Percentiles rank a stretch among this genome's conserved stretches.
These are phyloP conservation scores for Ophonus ardosiacus DNA, from an alignment of 2,888 invertebrate species.

Conservation along the genomic window DNA sequence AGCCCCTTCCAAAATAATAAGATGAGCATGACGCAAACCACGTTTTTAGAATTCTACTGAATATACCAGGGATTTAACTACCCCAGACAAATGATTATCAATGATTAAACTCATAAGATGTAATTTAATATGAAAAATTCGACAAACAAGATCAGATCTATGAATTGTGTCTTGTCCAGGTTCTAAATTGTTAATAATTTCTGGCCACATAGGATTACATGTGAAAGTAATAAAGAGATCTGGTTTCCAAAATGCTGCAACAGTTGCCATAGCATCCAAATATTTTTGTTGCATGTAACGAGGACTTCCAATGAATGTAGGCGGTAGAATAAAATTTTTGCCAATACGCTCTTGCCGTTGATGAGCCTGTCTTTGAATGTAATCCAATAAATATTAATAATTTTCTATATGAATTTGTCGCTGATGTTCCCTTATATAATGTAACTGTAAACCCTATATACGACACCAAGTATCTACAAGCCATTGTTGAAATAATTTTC, in stretches of 20 bases:
- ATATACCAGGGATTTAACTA: conserved; percentile 67
- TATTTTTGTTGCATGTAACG: conserved; percentile 72
- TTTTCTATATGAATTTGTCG: not conserved
- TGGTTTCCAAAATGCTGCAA: conserved; percentile 71
- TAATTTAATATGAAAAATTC: conserved; percentile 66
- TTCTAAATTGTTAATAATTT: conserved; percentile 71
- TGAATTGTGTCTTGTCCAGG: conserved; percentile 68
- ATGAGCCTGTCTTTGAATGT: too few species aligned
- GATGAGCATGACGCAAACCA: too few species aligned
- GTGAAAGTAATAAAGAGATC: conserved; percentile 74
- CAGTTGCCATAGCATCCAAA: too few species aligned
- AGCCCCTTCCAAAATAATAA: too few species aligned
- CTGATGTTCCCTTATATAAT: not conserved
- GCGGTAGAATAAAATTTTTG: conserved; percentile 61
- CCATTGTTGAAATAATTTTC: conserved; percentile 14
- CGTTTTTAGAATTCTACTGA: too few species aligned
- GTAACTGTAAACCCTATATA: not conserved
- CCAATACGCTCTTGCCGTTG: conserved; percentile 14
- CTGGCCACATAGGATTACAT: conserved; percentile 74
- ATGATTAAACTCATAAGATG: conserved; percentile 21
- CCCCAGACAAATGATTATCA: conserved; percentile 59
- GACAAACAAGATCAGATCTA: conserved; percentile 71
- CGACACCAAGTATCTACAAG: not conserved
- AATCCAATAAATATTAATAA: not conserved
- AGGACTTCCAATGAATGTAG: conserved; percentile 67